phyloP scores from a whole-genome alignment of 2,888 invertebrate genomes.

The Troilus luridus region DNA sequence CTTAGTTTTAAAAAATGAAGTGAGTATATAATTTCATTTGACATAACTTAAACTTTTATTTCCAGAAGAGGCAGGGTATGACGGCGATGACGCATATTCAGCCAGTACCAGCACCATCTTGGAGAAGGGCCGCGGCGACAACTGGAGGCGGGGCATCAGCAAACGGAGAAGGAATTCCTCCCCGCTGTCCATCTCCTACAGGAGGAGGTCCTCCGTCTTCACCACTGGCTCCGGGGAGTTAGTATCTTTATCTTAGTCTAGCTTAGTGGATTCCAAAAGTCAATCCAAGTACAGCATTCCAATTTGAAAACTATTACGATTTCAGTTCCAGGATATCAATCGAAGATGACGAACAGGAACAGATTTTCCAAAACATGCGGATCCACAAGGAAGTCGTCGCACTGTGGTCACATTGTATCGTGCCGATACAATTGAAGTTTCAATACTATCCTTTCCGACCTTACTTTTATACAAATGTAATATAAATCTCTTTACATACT shows the following conservation, averaged over 20 bases:
- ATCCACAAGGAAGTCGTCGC: constrained; percentile 92
- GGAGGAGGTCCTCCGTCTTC: constrained; percentile 81
- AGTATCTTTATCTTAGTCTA: constrained; percentile 68
- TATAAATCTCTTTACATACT: not conserved
- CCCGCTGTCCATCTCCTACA: constrained; percentile 69
- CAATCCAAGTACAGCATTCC: not conserved
- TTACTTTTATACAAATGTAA: not conserved
- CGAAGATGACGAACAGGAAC: constrained; percentile 86
- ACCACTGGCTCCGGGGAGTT: constrained; percentile 91
- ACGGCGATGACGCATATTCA: constrained; percentile 82
- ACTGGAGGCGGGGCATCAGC: constrained; percentile 61
- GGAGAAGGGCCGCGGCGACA: constrained; percentile 71
- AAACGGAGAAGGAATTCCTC: constrained; percentile 68
- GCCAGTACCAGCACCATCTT: constrained; percentile 88
- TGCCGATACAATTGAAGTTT: constrained; percentile 76
- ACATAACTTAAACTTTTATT: not conserved
- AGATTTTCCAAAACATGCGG: constrained; percentile 91
- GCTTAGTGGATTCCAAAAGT: not conserved
- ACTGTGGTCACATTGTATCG: constrained; percentile 86
- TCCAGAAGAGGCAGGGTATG: constrained; percentile 47
- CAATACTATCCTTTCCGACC: not conserved
- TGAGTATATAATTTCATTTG: no score
- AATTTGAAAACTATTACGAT: not conserved
- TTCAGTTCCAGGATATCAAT: constrained; percentile 74
- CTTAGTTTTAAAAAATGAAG: no score